Conservation (phyloP, 2,797 vertebrate genomes). For the Sciaenops ocellatus region DNA sequence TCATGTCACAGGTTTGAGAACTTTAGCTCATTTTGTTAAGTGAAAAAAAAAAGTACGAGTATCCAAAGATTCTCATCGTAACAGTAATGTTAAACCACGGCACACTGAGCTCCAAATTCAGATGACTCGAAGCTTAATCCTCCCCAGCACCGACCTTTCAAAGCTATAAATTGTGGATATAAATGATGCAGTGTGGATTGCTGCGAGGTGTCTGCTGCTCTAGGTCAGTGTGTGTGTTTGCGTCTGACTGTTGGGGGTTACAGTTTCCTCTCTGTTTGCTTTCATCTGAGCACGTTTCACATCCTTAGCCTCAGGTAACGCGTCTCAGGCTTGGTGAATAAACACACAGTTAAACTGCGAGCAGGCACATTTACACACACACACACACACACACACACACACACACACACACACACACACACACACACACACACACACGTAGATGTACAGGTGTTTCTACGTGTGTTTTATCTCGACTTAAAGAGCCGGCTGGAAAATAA, state of each 20-base stretch:
- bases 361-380: not conserved
- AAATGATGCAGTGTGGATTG: not conserved
- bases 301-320: not conserved
- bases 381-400: not conserved
- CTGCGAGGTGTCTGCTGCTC: not conserved
- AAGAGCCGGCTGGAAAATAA: not conserved
- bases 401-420: too few species aligned
- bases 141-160: not conserved
- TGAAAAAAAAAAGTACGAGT: too few species aligned
- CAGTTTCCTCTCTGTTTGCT: slow-evolving; percentile 31
- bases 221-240: slow-evolving; percentile 13
- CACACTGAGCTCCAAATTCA: not conserved
- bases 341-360: too few species aligned
- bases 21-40: too few species aligned
- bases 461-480: not conserved
- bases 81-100: not conserved
- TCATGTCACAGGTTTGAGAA: too few species aligned
- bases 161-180: too few species aligned
- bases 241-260: slow-evolving; percentile 11
- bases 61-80: too few species aligned
- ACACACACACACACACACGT: too few species aligned
- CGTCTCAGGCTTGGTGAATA: not conserved
- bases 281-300: slow-evolving; percentile 37
- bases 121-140: not conserved
- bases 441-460: not conserved